phyloP scores from a whole-genome alignment of 2,797 vertebrate species.

The Myotis daubentonii region DNA sequence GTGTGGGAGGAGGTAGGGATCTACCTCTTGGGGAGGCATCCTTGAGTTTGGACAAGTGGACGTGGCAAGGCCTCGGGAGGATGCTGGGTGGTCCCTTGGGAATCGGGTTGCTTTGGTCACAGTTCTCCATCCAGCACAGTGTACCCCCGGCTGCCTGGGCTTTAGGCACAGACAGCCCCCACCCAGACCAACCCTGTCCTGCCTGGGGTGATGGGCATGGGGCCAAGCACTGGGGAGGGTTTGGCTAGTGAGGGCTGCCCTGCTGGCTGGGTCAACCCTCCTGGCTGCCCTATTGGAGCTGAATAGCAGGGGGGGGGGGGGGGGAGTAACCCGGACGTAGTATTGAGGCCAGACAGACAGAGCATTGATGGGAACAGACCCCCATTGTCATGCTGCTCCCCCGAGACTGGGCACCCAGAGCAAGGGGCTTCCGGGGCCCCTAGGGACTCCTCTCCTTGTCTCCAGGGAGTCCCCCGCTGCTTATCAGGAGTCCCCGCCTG shows the following conservation, averaged over 20 bases:
- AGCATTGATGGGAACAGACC: constrained; percentile 78
- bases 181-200: neutral
- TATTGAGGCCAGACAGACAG: constrained; percentile 70
- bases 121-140: neutral
- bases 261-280: constrained; percentile 61
- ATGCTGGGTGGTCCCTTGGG: neutral
- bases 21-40: neutral
- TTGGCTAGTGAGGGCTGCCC: constrained; percentile 22
- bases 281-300: constrained; percentile 57
- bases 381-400: constrained; percentile 69
- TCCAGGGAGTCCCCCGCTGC: neutral
- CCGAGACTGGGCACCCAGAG: constrained; percentile 35
- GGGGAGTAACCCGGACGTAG: constrained; percentile 55
- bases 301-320: constrained; percentile 49
- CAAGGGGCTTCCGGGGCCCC: constrained; percentile 38
- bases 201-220: neutral
- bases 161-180: neutral
- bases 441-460: neutral
- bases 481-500: neutral
- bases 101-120: neutral
- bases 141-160: neutral
- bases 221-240: constrained; percentile 49
- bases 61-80: neutral
- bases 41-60: neutral
- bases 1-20: neutral